Conservation (phyloP, 2,888 invertebrate species). For the Dryocosmus kuriphilus region DNA sequence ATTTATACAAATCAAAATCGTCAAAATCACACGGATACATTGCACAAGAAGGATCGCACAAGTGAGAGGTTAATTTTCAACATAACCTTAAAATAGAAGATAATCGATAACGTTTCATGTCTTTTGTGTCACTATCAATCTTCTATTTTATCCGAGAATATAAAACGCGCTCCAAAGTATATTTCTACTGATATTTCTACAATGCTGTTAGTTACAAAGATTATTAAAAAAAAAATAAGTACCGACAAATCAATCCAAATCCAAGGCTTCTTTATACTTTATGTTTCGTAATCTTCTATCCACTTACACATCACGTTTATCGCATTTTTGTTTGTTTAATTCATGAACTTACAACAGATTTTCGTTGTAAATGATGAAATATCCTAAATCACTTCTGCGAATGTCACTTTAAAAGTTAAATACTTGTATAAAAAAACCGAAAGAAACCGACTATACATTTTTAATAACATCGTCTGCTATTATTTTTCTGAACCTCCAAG, state of each 20-base stretch:
- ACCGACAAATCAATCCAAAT: too few species aligned
- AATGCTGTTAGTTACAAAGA: neutral
- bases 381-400: neutral
- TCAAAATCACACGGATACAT: neutral
- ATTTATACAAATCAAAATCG: neutral
- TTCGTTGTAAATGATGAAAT: neutral
- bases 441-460: neutral
- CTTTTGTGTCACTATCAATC: neutral
- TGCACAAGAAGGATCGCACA: neutral
- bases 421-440: too few species aligned
- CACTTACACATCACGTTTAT: neutral
- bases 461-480: neutral
- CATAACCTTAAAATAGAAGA: slow-evolving; percentile 23
- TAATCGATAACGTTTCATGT: neutral
- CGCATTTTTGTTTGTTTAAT: neutral
- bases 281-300: neutral
- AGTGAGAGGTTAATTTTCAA: slow-evolving; percentile 11
- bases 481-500: neutral
- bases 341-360: neutral
- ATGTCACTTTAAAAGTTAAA: neutral
- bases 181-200: neutral
- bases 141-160: neutral
- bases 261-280: neutral
- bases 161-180: neutral
- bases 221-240: neutral